phyloP scores from a whole-genome alignment of 2,797 vertebrate genomes.

The Platalea minor region DNA sequence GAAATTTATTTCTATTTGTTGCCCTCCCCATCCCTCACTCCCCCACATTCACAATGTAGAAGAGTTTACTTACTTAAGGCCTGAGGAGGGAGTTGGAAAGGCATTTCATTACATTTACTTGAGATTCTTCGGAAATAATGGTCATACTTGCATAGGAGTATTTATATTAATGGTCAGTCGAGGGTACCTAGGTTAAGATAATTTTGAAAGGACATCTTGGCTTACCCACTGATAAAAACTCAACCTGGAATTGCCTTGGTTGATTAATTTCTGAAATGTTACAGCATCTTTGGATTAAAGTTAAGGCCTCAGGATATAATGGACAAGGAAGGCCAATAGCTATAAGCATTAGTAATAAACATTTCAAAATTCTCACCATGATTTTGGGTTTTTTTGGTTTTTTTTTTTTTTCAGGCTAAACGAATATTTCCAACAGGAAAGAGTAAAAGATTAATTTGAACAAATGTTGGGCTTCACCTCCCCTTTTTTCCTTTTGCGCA shows the following conservation, averaged over 20 bases:
- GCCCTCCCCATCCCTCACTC: background rate
- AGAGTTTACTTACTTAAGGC: background rate
- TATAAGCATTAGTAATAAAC: background rate
- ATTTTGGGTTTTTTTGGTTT: accelerated
- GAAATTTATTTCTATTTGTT: background rate
- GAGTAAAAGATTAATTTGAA: background rate
- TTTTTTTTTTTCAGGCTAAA: background rate
- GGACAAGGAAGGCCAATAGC: background rate
- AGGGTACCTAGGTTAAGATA: background rate
- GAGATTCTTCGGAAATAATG: background rate
- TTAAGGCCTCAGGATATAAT: background rate
- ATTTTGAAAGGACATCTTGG: background rate
- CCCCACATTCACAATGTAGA: background rate
- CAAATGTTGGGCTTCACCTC: background rate
- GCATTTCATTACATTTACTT: background rate
- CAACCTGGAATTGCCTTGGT: background rate
- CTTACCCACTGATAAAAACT: background rate
- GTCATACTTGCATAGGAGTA: background rate
- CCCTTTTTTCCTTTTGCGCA: background rate
- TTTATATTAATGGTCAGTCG: background rate
- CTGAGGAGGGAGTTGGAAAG: background rate
- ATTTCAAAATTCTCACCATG: background rate
- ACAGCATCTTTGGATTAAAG: background rate
- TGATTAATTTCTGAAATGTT: background rate
- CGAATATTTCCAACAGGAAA: background rate